phyloP scores from a whole-genome alignment of 2,797 vertebrate genomes.

The Pitangus sulphuratus region DNA sequence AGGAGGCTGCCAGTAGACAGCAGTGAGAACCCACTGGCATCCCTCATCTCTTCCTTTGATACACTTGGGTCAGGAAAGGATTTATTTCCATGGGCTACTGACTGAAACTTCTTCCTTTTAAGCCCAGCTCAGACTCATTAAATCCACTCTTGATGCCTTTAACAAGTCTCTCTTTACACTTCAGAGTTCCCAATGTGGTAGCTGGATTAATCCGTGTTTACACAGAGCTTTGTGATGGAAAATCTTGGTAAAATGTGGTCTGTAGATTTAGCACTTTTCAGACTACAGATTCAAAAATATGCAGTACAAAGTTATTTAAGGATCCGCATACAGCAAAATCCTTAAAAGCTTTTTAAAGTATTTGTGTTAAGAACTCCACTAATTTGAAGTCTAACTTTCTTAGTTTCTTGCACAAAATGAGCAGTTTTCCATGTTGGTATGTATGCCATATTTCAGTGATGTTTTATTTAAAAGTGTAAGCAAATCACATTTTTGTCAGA shows the following conservation, averaged over 20 bases:
- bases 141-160: background rate
- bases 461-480: background rate
- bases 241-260: background rate
- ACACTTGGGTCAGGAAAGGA: background rate
- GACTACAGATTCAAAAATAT: background rate
- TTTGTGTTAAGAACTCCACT: background rate
- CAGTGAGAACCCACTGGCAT: background rate
- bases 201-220: background rate
- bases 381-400: background rate
- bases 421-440: background rate
- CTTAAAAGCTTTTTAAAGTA: background rate
- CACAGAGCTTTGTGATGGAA: background rate
- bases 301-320: background rate
- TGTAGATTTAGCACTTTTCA: background rate
- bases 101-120: background rate
- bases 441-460: background rate
- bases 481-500: background rate
- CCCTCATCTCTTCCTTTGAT: background rate
- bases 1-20: background rate
- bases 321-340: background rate
- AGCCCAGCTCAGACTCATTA: constrained; percentile 3
- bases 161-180: background rate
- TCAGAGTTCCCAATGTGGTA: background rate
- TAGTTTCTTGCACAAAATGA: background rate
- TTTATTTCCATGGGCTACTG: background rate